Evolutionary conservation across 2,113 vertebrate species (phyloP).

Genomic region (Hippocampus barbouri): DNA sequence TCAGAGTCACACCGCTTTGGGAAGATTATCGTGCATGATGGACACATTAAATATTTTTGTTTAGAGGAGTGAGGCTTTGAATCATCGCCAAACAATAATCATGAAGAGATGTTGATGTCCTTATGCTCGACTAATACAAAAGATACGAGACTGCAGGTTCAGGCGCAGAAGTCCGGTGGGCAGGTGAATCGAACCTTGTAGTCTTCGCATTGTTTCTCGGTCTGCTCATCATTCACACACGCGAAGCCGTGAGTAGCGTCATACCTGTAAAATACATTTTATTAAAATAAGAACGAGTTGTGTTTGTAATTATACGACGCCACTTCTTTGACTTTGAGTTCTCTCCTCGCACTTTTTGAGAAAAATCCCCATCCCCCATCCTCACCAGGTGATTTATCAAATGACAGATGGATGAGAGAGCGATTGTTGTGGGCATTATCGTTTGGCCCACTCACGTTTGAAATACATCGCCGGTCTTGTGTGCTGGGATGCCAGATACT

Average conservation of each 20-base stretch:
- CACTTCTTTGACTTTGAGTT: not conserved
- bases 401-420: not conserved
- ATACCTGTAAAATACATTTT: constrained; percentile 35
- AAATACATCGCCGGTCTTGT: constrained; percentile 35
- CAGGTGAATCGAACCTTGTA: constrained; percentile 51
- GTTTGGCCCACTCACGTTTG: constrained; percentile 30
- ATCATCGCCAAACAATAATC: not conserved
- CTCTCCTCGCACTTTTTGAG: no score
- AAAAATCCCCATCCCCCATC: not conserved
- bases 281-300: not conserved
- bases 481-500: constrained; percentile 25
- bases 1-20: no score
- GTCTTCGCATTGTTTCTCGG: constrained; percentile 26
- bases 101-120: not conserved
- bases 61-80: not conserved
- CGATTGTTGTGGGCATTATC: not conserved
- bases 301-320: not conserved
- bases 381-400: not conserved
- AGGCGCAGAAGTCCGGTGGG: constrained; percentile 22
- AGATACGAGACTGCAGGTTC: not conserved
- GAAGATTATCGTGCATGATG: not conserved
- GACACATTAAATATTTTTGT: not conserved
- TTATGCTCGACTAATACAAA: not conserved
- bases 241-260: constrained; percentile 41
- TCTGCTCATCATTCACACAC: constrained; percentile 45